Percentiles rank a stretch among this genome's conserved stretches.
phyloP scores from a whole-genome alignment of 2,113 vertebrate genomes.

The Podocnemis expansa region DNA sequence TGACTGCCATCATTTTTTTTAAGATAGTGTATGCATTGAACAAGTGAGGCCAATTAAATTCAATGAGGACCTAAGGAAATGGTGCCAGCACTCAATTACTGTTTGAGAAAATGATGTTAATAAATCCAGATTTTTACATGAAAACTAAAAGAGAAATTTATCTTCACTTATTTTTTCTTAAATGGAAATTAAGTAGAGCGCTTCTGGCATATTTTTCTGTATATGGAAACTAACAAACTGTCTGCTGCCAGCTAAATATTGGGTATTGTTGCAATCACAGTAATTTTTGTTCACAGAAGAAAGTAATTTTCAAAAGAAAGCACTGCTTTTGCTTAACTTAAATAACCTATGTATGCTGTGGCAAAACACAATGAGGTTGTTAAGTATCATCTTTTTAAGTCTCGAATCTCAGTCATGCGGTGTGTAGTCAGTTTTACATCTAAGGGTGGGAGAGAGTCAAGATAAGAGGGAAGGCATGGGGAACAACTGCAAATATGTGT shows the following conservation, averaged over 20 bases:
- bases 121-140: neutral
- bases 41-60: constrained; percentile 14
- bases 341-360: neutral
- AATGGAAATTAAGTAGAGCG: neutral
- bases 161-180: neutral
- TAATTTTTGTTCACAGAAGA: neutral
- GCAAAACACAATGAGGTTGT: neutral
- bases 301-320: neutral
- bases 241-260: neutral
- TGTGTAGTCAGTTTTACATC: neutral
- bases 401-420: neutral
- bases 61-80: neutral
- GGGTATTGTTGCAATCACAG: neutral
- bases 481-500: neutral
- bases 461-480: neutral
- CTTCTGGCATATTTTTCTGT: neutral
- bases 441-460: neutral
- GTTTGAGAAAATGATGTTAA: neutral
- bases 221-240: neutral
- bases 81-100: neutral
- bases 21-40: neutral
- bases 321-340: neutral
- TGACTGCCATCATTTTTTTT: neutral
- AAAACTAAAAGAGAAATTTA: neutral
- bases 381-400: neutral